Conservation (phyloP, 1,140 invertebrate species). For the Drosophila nasuta region DNA sequence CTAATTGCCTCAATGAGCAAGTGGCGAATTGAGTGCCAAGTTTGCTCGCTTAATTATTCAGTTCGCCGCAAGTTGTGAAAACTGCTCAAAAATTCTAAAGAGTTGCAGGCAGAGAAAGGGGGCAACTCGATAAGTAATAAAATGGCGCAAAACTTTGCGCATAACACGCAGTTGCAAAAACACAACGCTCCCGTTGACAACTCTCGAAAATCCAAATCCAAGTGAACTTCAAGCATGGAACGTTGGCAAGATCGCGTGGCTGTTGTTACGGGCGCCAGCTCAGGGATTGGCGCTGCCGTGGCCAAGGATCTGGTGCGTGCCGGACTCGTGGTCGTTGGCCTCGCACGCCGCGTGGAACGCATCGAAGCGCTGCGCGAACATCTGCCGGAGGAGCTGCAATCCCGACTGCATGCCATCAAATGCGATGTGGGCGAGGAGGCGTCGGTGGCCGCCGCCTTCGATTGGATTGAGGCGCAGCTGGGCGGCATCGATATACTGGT, state of each 20-base stretch:
- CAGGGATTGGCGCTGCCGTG: constrained; percentile 89
- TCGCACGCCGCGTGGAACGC: constrained; percentile 88
- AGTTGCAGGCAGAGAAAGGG: background rate
- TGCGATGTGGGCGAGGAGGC: constrained; percentile 88
- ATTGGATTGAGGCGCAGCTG: constrained; percentile 87
- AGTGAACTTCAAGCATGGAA: constrained; percentile 84
- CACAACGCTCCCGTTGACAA: background rate
- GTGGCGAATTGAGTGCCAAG: constrained; percentile 1
- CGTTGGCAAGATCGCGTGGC: constrained; percentile 87
- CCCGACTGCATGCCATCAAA: constrained; percentile 85
- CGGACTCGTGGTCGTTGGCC: constrained; percentile 89
- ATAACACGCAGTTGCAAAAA: constrained; percentile 20
- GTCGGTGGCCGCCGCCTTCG: constrained; percentile 88
- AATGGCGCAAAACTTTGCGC: background rate
- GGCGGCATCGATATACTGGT: constrained; percentile 90
- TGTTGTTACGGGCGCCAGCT: constrained; percentile 89
- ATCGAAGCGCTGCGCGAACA: constrained; percentile 85
- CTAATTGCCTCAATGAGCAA: constrained; percentile 20
- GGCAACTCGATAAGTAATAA: constrained; percentile 12
- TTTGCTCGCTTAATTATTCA: constrained; percentile 39
- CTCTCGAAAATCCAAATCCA: background rate
- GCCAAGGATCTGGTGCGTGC: constrained; percentile 86
- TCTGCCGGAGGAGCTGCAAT: constrained; percentile 58
- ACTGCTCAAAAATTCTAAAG: constrained; percentile 30
- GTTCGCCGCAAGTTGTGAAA: background rate